These are phyloP conservation scores for Baryphthengus martii DNA, from an alignment of 2,113 vertebrate species.

Conservation along the genomic window DNA sequence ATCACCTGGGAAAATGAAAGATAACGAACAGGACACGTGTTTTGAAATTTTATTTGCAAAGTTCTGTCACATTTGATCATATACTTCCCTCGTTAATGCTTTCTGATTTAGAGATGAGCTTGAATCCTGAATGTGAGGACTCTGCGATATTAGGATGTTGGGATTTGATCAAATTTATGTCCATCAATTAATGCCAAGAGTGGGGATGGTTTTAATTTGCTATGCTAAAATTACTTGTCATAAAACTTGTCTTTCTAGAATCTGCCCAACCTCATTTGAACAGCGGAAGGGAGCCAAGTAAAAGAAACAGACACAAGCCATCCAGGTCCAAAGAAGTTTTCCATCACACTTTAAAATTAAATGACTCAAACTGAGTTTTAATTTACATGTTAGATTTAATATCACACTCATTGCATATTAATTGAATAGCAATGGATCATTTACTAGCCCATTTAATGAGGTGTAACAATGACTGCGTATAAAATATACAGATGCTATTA, in stretches of 20 bases:
- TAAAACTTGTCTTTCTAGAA: neutral
- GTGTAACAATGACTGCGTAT: conserved; percentile 66
- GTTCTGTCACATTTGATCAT: neutral
- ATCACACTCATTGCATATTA: conserved; percentile 69
- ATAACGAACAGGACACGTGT: neutral
- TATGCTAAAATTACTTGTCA: neutral
- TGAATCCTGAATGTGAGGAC: neutral
- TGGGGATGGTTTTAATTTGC: neutral
- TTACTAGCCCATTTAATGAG: conserved; percentile 72
- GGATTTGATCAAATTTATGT: neutral
- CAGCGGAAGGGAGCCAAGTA: neutral
- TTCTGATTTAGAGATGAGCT: neutral
- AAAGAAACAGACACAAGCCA: conserved; percentile 16
- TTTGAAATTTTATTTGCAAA: neutral
- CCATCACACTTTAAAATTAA: conserved; percentile 70
- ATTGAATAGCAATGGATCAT: conserved; percentile 75
- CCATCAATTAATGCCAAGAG: neutral
- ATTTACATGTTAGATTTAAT: conserved; percentile 76
- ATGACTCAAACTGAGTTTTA: conserved; percentile 69
- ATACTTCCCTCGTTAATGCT: neutral
- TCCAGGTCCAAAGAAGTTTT: conserved; percentile 56
- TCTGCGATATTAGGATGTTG: neutral
- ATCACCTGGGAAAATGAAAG: neutral
- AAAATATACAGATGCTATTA: conserved; percentile 67
- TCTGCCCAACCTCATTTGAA: neutral